Conservation (phyloP, 2,888 invertebrate species). For the Campaea margaritaria region DNA sequence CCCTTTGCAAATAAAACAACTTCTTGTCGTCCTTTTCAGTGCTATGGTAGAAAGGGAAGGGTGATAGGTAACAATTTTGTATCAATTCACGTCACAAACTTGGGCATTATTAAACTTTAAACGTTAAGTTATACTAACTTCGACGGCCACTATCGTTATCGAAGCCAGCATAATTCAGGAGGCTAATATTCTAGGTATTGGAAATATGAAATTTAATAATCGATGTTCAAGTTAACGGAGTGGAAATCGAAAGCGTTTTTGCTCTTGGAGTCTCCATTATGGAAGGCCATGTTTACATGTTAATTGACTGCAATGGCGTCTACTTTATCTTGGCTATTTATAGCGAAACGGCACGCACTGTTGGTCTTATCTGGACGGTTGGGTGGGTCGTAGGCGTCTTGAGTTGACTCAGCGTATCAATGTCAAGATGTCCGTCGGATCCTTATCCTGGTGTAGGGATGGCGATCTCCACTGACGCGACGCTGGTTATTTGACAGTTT, state of each 20-base stretch:
- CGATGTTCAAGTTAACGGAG: conserved; percentile 36
- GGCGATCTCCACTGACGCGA: conserved; percentile 34
- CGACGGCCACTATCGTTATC: not conserved
- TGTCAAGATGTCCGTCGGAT: conserved; percentile 50
- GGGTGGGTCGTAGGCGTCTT: conserved; percentile 39
- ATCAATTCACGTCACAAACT: not conserved
- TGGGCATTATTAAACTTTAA: not conserved
- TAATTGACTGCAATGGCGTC: conserved; percentile 50
- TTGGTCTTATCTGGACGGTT: conserved; percentile 55
- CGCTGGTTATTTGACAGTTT: conserved; percentile 33
- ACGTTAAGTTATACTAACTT: conserved; percentile 1
- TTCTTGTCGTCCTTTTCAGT: conserved; percentile 35
- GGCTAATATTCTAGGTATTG: not conserved
- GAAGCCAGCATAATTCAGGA: not conserved
- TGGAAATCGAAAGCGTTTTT: conserved; percentile 45
- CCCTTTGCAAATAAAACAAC: conserved; percentile 49
- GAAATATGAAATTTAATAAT: conserved; percentile 11
- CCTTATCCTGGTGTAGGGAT: conserved; percentile 41
- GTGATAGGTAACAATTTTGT: conserved; percentile 5
- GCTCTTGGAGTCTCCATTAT: conserved; percentile 38
- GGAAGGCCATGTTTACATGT: conserved; percentile 53
- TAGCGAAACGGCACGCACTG: conserved; percentile 56
- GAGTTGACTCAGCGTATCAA: conserved; percentile 51
- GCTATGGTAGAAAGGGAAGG: conserved; percentile 24
- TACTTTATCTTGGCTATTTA: conserved; percentile 59